Evolutionary conservation across 1,140 invertebrate species (phyloP).

Genomic region (Drosophila micromelanica): DNA sequence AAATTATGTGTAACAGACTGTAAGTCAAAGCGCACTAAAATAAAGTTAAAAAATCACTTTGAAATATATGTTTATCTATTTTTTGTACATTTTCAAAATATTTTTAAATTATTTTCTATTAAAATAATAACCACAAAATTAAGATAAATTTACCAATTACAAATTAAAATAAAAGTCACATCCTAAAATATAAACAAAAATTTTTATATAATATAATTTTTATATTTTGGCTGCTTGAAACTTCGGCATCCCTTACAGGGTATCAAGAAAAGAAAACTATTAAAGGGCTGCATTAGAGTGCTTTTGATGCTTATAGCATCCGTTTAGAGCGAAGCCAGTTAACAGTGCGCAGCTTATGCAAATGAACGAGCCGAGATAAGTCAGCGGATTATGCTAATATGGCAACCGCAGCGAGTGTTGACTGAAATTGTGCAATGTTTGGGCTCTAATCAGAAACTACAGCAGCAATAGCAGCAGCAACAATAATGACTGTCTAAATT

Average conservation of each 20-base stretch:
- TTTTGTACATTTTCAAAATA: too few relatives aligned
- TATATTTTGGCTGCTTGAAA: too few relatives aligned
- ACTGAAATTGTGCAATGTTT: conserved; percentile 50
- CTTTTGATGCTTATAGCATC: conserved; percentile 5
- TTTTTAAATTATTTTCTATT: too few relatives aligned
- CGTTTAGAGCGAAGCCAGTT: conserved; percentile 18
- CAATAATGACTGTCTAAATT: conserved; percentile 8
- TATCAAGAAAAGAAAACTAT: neutral
- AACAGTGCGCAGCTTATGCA: conserved; percentile 60
- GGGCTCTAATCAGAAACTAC: conserved; percentile 37
- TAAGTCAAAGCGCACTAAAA: neutral
- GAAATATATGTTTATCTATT: too few relatives aligned
- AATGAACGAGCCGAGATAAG: conserved; percentile 63
- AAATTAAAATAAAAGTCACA: too few relatives aligned
- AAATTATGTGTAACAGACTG: neutral
- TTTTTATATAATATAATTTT: too few relatives aligned
- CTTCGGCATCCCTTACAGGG: neutral
- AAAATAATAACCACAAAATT: too few relatives aligned
- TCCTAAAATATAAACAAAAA: too few relatives aligned
- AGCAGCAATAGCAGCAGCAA: conserved; percentile 14
- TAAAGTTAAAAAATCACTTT: too few relatives aligned
- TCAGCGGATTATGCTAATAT: conserved; percentile 74
- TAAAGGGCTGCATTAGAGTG: neutral
- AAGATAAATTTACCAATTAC: too few relatives aligned
- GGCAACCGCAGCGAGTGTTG: conserved; percentile 17